Evolutionary conservation across 2,888 invertebrate species (phyloP).

Genomic region (Cecidostiba fungosa): DNA sequence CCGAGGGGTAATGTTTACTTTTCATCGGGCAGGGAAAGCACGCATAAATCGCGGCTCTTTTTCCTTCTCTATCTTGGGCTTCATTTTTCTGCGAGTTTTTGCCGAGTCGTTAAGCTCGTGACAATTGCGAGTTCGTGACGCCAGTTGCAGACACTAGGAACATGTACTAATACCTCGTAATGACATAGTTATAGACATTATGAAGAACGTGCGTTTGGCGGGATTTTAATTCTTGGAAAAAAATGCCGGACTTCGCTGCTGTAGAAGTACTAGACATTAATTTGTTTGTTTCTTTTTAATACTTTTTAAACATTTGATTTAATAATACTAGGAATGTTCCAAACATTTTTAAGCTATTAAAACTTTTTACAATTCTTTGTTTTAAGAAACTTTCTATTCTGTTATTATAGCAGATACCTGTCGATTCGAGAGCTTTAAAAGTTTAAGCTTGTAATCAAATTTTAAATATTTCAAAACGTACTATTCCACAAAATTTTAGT

Average conservation of each 20-base stretch:
- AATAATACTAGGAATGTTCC: neutral
- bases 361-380: neutral
- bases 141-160: neutral
- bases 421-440: too few species aligned
- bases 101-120: neutral
- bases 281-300: neutral
- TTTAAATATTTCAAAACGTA: too few species aligned
- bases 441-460: neutral
- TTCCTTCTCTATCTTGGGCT: neutral
- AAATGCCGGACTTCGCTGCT: neutral
- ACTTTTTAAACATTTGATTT: neutral
- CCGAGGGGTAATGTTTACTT: neutral
- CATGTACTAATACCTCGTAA: neutral
- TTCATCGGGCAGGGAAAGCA: neutral
- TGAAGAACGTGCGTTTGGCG: neutral
- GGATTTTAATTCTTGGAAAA: neutral
- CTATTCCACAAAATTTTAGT: too few species aligned
- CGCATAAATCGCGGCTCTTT: neutral
- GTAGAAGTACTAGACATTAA: too few species aligned
- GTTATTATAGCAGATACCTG: too few species aligned
- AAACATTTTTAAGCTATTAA: neutral
- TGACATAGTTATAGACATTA: neutral
- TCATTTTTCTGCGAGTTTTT: neutral
- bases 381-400: neutral
- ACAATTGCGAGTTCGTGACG: neutral